Evolutionary conservation across 2,113 vertebrate genomes (phyloP).

Genomic region (Tympanuchus pallidicinctus): DNA sequence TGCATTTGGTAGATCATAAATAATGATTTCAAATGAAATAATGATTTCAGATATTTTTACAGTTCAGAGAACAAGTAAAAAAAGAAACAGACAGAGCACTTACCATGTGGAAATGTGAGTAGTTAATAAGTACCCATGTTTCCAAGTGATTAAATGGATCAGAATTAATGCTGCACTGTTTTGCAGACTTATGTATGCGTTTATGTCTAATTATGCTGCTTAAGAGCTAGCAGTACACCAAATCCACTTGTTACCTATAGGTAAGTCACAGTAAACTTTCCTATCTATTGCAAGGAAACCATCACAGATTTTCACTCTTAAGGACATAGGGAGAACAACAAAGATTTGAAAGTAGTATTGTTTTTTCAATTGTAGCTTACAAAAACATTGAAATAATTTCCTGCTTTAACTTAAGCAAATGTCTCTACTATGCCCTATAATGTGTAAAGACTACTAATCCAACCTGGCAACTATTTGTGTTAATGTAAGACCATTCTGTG

Average conservation of each 20-base stretch:
- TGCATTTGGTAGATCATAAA: slow-evolving; percentile 45
- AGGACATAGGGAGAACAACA: background rate
- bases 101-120: slow-evolving; percentile 46
- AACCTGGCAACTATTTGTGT: background rate
- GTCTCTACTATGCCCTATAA: background rate
- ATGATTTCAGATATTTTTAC: slow-evolving; percentile 60
- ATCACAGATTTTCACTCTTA: background rate
- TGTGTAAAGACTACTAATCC: background rate
- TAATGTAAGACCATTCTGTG: background rate
- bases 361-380: background rate
- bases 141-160: slow-evolving; percentile 48
- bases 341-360: background rate
- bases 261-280: background rate
- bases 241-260: background rate
- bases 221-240: background rate
- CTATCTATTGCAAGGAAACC: background rate
- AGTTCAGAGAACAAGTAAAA: slow-evolving; percentile 59
- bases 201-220: slow-evolving; percentile 40
- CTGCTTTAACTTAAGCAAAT: background rate
- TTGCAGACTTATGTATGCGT: background rate
- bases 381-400: background rate
- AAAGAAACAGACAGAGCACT: slow-evolving; percentile 46
- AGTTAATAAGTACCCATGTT: slow-evolving; percentile 61
- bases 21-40: slow-evolving; percentile 55
- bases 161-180: slow-evolving; percentile 32